A percentile compares a stretch with the other conserved stretches of the same genome.
Evolutionary conservation across 2,797 vertebrate species (phyloP).

Genomic region (Acanthurus lineatus): DNA sequence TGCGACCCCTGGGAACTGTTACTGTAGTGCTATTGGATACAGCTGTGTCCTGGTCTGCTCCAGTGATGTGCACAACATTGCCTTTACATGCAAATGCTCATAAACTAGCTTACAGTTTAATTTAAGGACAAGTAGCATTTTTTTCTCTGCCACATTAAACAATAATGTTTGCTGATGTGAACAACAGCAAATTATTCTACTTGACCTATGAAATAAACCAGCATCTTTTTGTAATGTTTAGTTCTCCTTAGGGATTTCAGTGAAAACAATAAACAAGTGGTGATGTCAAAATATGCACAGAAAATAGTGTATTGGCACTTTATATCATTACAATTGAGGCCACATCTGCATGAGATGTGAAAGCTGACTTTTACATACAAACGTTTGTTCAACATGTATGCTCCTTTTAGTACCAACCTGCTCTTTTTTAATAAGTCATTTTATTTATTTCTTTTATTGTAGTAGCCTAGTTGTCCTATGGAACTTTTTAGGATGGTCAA

Average conservation of each 20-base stretch:
- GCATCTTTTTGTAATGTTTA: too few relatives aligned
- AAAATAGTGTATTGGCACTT: too few relatives aligned
- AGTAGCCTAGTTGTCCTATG: too few relatives aligned
- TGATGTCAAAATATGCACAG: background rate
- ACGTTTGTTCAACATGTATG: conserved; percentile 27
- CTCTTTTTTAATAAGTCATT: background rate
- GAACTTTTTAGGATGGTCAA: background rate
- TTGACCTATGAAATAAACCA: too few relatives aligned
- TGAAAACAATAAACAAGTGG: background rate
- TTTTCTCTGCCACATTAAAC: conserved; percentile 23
- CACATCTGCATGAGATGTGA: conserved; percentile 8
- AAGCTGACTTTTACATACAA: background rate
- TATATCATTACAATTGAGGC: background rate
- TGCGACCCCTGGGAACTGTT: conserved; percentile 37
- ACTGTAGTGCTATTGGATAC: conserved; percentile 33
- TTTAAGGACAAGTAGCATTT: conserved; percentile 14
- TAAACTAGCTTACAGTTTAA: conserved; percentile 15
- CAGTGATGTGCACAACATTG: conserved; percentile 23
- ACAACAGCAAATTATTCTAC: background rate
- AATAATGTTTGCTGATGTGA: background rate
- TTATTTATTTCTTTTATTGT: too few relatives aligned
- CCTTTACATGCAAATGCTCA: conserved; percentile 18
- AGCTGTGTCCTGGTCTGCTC: conserved; percentile 53
- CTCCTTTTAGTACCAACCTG: background rate
- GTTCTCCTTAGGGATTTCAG: conserved; percentile 1